phyloP scores from a whole-genome alignment of 2,888 invertebrate species.

The Drosophila colorata region DNA sequence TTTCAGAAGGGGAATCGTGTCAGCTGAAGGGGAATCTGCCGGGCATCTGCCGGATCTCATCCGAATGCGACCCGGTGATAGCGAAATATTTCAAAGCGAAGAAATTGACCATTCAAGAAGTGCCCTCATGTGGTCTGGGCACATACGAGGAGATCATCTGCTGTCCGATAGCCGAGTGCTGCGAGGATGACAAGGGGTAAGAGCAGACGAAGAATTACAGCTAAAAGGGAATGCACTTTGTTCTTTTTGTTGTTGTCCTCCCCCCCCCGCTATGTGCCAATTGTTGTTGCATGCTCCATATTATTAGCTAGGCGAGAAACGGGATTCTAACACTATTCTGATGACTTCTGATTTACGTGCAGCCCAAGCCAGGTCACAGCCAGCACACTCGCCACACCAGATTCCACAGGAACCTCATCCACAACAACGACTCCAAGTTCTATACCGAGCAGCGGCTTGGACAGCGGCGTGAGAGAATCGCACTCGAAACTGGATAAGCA shows the following conservation, averaged over 20 bases:
- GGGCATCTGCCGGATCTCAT: slow-evolving; percentile 66
- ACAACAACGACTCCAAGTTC: neutral
- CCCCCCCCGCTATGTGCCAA: slow-evolving; percentile 24
- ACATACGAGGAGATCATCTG: slow-evolving; percentile 74
- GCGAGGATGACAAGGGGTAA: slow-evolving; percentile 37
- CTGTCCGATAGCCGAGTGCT: slow-evolving; percentile 69
- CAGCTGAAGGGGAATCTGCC: slow-evolving; percentile 30
- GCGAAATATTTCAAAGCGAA: slow-evolving; percentile 50
- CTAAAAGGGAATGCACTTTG: neutral
- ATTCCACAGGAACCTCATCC: neutral
- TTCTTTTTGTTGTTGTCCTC: slow-evolving; percentile 28
- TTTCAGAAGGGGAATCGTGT: slow-evolving; percentile 60
- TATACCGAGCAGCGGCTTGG: neutral
- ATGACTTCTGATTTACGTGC: slow-evolving; percentile 44
- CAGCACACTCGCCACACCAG: slow-evolving; percentile 17
- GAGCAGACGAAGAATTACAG: neutral
- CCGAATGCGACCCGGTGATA: slow-evolving; percentile 58
- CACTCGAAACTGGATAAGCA: slow-evolving; percentile 14
- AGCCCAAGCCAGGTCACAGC: slow-evolving; percentile 36
- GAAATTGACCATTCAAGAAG: slow-evolving; percentile 43
- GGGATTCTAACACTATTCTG: slow-evolving; percentile 27
- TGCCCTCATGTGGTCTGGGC: slow-evolving; percentile 73
- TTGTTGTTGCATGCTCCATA: slow-evolving; percentile 41
- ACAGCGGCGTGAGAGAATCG: neutral
- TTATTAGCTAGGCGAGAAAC: slow-evolving; percentile 24